phyloP scores from a whole-genome alignment of 2,888 invertebrate genomes.

The Eulithis prunata region DNA sequence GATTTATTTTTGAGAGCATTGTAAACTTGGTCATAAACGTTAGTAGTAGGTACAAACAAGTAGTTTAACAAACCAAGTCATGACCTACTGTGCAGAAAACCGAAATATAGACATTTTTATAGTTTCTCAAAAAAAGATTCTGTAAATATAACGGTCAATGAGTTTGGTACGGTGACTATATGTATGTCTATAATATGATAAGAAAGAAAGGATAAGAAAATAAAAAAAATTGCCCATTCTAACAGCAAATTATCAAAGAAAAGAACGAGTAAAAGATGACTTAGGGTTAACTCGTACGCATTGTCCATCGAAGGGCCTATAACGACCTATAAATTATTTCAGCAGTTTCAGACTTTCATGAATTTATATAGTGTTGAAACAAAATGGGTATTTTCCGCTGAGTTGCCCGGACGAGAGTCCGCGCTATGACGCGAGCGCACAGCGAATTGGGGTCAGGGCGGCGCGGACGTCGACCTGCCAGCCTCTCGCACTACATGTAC shows the following conservation, averaged over 20 bases:
- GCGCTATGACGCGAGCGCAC: slow-evolving; percentile 82
- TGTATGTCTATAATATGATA: no score
- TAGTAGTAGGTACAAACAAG: slow-evolving; percentile 19
- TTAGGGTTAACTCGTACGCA: no score
- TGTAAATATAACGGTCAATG: slow-evolving; percentile 61
- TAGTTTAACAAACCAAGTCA: slow-evolving; percentile 45
- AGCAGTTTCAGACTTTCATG: slow-evolving; percentile 26
- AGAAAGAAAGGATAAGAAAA: no score
- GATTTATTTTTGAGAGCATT: slow-evolving; percentile 5
- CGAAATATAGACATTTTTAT: slow-evolving; percentile 49
- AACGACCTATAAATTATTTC: background rate
- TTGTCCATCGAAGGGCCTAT: slow-evolving; percentile 27
- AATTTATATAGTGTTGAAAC: slow-evolving; percentile 53
- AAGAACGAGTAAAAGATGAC: no score
- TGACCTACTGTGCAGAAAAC: slow-evolving; percentile 44
- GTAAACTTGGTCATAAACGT: slow-evolving; percentile 24
- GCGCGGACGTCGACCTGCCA: slow-evolving; percentile 80
- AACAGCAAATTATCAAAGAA: no score
- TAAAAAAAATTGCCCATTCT: no score
- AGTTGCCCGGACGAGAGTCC: slow-evolving; percentile 79
- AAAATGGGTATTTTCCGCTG: slow-evolving; percentile 78
- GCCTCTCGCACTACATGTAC: slow-evolving; percentile 61
- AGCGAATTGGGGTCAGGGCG: slow-evolving; percentile 82
- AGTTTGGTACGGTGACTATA: slow-evolving; percentile 33
- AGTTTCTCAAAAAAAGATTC: slow-evolving; percentile 53